Conservation (phyloP, 2,888 invertebrate genomes). For the Scaptomyza flava region DNA sequence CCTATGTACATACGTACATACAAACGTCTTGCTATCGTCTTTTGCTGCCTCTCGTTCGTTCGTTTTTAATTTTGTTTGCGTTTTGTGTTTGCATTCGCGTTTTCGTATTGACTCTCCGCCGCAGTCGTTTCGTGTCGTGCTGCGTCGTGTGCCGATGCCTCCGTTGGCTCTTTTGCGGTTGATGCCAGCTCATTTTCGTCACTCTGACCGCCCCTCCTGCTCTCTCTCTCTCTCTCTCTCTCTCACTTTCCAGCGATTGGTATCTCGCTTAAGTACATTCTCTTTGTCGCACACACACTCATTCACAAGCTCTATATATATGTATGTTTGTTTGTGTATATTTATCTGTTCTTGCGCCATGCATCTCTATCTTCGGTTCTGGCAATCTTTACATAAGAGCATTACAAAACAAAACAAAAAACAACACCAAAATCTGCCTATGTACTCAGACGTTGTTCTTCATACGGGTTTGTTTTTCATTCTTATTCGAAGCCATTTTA, state of each 20-base stretch:
- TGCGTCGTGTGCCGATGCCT: conserved; percentile 38
- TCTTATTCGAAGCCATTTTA: conserved; percentile 73
- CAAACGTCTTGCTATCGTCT: conserved; percentile 4
- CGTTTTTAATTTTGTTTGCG: conserved; percentile 52
- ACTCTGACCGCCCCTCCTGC: conserved; percentile 40
- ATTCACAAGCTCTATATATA: conserved; percentile 20
- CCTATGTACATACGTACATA: not conserved
- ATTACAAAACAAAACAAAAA: conserved; percentile 5
- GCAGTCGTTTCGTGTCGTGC: conserved; percentile 27
- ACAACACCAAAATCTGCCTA: conserved; percentile 42
- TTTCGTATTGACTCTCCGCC: conserved; percentile 19
- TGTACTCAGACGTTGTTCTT: conserved; percentile 36
- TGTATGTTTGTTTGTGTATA: not conserved
- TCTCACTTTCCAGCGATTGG: conserved; percentile 23
- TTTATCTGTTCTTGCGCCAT: conserved; percentile 38
- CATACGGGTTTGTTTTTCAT: conserved; percentile 42
- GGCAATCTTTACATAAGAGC: conserved; percentile 42
- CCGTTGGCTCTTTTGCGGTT: conserved; percentile 51
- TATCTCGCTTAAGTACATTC: conserved; percentile 40
- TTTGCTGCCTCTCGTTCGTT: conserved; percentile 8
- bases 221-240: conserved; percentile 22
- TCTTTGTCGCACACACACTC: conserved; percentile 23
- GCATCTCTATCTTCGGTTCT: conserved; percentile 65
- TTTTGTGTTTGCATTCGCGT: conserved; percentile 44
- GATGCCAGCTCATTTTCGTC: conserved; percentile 47